A percentile compares a stretch with the other conserved stretches of the same genome.
phyloP scores from a whole-genome alignment of 1,140 invertebrate species.

The Ceratosolen fusciceps region DNA sequence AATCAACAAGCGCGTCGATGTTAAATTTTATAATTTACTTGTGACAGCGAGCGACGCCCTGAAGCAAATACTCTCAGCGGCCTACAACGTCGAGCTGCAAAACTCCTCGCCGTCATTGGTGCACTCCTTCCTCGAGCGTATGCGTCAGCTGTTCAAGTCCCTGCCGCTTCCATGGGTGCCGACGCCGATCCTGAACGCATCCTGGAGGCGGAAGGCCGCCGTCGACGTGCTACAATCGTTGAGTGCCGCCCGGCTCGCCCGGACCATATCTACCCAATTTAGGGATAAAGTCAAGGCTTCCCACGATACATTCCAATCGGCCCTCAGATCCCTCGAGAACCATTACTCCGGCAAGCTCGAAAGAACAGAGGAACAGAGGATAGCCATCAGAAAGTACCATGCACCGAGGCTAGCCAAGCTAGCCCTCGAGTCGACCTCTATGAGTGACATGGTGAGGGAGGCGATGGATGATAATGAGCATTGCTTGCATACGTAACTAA shows the following conservation, averaged over 20 bases:
- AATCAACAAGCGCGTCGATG: not conserved
- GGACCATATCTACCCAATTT: slow-evolving; percentile 84
- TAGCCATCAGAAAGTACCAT: slow-evolving; percentile 83
- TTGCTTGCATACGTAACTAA: not conserved
- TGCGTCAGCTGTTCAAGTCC: slow-evolving; percentile 79
- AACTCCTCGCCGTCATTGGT: slow-evolving; percentile 84
- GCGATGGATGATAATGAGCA: not conserved
- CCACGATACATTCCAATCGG: slow-evolving; percentile 79
- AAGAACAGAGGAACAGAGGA: slow-evolving; percentile 85
- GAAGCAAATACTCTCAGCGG: slow-evolving; percentile 85
- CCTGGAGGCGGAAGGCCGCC: slow-evolving; percentile 84
- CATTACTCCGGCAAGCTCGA: slow-evolving; percentile 82
- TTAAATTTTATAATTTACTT: too few species aligned
- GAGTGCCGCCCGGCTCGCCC: slow-evolving; percentile 80
- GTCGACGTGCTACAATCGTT: slow-evolving; percentile 82
- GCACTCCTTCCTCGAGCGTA: slow-evolving; percentile 81
- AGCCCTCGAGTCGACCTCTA: slow-evolving; percentile 88
- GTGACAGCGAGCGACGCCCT: slow-evolving; percentile 82
- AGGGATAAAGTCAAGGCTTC: slow-evolving; percentile 78
- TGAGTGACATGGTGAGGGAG: slow-evolving; percentile 77
- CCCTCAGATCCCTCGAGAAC: slow-evolving; percentile 79
- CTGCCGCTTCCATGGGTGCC: slow-evolving; percentile 77
- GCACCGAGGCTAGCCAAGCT: slow-evolving; percentile 86
- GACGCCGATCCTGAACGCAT: slow-evolving; percentile 75
- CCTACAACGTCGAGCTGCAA: slow-evolving; percentile 88